Evolutionary conservation across 2,797 vertebrate species (phyloP).

Genomic region (Megaceryle alcyon): DNA sequence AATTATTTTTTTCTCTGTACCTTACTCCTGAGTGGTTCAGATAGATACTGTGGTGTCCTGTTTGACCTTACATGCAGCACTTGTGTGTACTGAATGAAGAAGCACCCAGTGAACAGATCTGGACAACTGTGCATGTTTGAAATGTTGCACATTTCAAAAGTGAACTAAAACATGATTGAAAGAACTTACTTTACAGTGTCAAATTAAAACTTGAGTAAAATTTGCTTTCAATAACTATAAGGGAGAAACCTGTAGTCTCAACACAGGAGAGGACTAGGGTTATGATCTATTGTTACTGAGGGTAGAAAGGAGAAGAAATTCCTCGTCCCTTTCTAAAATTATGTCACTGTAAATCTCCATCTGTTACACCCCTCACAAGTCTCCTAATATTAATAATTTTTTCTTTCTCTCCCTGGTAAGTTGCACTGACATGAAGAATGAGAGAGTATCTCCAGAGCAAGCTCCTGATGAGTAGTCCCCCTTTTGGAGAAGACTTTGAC

Average conservation of each 20-base stretch:
- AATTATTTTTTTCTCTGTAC: neutral
- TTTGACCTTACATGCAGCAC: neutral
- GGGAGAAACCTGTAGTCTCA: neutral
- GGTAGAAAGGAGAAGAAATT: neutral
- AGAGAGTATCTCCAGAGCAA: neutral
- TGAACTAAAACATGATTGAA: neutral
- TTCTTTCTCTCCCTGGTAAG: neutral
- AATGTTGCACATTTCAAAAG: neutral
- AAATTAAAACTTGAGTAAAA: neutral
- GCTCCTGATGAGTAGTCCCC: neutral
- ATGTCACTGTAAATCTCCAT: neutral
- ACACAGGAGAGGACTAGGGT: neutral
- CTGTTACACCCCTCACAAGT: neutral
- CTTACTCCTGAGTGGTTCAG: neutral
- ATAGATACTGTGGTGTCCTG: neutral
- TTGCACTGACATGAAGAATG: neutral
- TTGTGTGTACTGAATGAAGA: neutral
- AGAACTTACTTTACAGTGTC: neutral
- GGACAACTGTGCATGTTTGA: neutral
- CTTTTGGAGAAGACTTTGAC: neutral
- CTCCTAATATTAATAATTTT: neutral
- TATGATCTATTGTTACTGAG: neutral
- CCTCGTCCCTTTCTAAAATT: neutral
- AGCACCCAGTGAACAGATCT: neutral
- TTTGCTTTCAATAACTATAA: neutral